phyloP scores from a whole-genome alignment of 2,113 vertebrate species.

The Gymnarchus niloticus region DNA sequence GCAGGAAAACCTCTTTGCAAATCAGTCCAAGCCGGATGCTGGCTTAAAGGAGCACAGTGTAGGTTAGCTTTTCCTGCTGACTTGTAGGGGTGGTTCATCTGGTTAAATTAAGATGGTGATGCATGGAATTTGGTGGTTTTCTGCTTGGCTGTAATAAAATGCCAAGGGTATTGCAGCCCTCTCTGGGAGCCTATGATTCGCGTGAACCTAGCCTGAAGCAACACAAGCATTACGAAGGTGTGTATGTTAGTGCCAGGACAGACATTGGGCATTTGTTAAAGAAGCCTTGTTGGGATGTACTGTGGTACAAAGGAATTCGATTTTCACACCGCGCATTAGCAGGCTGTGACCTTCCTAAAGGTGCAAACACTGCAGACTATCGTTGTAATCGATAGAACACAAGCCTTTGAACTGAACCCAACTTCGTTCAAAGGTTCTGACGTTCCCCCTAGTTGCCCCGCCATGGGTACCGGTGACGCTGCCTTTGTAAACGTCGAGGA shows the following conservation, averaged over 20 bases:
- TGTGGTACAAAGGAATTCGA: background rate
- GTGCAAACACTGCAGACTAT: background rate
- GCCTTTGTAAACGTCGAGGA: background rate
- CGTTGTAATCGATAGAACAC: background rate
- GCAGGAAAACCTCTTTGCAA: background rate
- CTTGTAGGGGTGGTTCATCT: no score
- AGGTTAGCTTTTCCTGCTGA: background rate
- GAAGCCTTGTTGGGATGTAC: background rate
- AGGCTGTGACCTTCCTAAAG: background rate
- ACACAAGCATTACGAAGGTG: no score
- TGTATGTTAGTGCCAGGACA: background rate
- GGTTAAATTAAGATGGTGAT: background rate
- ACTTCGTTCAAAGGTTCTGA: background rate
- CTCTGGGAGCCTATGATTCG: background rate
- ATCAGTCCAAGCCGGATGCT: no score
- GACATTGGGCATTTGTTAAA: background rate
- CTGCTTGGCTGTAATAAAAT: background rate
- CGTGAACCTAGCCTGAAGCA: no score
- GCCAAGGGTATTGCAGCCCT: background rate
- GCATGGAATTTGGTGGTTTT: background rate
- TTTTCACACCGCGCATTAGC: background rate
- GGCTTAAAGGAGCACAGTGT: background rate
- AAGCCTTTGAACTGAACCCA: background rate
- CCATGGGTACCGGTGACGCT: background rate
- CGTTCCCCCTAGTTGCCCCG: background rate